Percentiles rank a stretch among this genome's conserved stretches.
phyloP scores from a whole-genome alignment of 2,797 vertebrate species.

The Xerus rutilus region DNA sequence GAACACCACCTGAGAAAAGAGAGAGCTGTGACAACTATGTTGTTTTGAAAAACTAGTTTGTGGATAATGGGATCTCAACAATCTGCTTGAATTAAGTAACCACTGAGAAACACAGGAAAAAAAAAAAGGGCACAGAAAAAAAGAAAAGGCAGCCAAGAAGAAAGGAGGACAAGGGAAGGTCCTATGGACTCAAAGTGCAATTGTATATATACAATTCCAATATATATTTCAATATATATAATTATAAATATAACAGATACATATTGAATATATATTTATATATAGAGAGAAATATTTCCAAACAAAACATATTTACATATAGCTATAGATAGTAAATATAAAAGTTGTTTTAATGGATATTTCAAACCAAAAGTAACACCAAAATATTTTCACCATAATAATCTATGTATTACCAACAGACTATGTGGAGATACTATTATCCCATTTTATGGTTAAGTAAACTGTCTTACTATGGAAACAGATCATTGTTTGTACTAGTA shows the following conservation, averaged over 20 bases:
- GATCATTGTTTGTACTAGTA: not conserved
- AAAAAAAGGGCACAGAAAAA: not conserved
- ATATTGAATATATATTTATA: too few relatives aligned
- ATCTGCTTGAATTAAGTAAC: not conserved
- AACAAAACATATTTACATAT: not conserved
- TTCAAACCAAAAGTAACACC: not conserved
- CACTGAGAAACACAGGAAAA: not conserved
- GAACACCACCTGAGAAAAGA: not conserved
- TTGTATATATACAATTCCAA: not conserved
- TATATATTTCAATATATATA: too few relatives aligned
- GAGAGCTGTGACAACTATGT: not conserved
- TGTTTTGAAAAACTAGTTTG: not conserved
- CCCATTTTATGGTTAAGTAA: not conserved
- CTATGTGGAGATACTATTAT: not conserved
- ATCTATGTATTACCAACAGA: not conserved
- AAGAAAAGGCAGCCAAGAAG: not conserved
- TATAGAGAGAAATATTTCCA: not conserved
- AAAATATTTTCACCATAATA: constrained; percentile 1
- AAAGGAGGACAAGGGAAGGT: not conserved
- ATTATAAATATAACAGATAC: not conserved
- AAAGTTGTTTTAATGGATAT: not conserved
- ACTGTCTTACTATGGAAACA: not conserved
- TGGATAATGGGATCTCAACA: not conserved
- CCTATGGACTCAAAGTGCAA: not conserved
- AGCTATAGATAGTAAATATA: not conserved